Evolutionary conservation across 2,888 invertebrate species (phyloP), one percentile per base, ranked within the genome.

Genomic region (Rosalia funebris): DNA sequence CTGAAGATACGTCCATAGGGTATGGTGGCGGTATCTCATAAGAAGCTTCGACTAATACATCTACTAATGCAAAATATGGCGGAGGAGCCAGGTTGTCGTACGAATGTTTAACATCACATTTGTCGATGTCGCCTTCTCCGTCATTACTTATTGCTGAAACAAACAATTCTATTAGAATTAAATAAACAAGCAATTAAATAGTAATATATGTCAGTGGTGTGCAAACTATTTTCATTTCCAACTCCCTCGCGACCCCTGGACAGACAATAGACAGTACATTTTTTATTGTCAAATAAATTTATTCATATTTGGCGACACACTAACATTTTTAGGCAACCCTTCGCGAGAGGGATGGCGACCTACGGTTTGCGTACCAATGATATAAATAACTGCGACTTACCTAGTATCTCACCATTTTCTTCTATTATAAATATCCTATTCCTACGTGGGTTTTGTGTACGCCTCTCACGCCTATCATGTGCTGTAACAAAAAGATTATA

Each of bases 61-160:
- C 2, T 14, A 50, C 3, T 2, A 36, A 7, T 20, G 7, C 14
- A n/a, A 50, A 41, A 39, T 50, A 50, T 41, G 50, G 50, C 25
- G 50, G 50, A 39, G 50, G 50, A 2, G 50, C 50, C 50, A 50
- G 15, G 25, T 50, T 50, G 7, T 50, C 39, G 10, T 50, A 39
- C 2, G 50, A 50, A 31, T 50, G 25, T 31, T 50, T 50, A 5
- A 50, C 50, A 11, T 39, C 39, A 11, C 10, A 39, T 39, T 50
- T 50, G 19, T 50, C 39, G 3, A 19, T 20, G 20, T 14, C 31
- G 1, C 31, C 39, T 39, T 44, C 34, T 11, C 34, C 25, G 20
- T 44, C 14, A 25, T 25, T 12, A 1, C 11, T 19, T 9, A 44
- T 16, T 7, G 11, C 44, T 44, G n/a, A 10, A 44, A 44, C 5